phyloP scores from a whole-genome alignment of 1,140 invertebrate species.

The Pararge aegeria region DNA sequence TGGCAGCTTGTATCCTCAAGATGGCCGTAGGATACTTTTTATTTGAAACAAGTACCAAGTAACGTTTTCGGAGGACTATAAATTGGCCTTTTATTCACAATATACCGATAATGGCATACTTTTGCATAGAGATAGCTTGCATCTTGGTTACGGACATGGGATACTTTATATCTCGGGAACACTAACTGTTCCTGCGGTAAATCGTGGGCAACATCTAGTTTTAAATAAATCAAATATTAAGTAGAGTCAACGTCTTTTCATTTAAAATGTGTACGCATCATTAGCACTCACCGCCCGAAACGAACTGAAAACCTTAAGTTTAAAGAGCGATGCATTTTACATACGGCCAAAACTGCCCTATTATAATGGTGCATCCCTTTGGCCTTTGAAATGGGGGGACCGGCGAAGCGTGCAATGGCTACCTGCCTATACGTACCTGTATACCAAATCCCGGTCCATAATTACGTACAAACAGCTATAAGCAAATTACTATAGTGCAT shows the following conservation, averaged over 20 bases:
- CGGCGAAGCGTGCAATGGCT: conserved; percentile 66
- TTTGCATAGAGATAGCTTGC: too few species aligned
- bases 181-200: too few species aligned
- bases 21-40: too few species aligned
- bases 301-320: conserved; percentile 52
- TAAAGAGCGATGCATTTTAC: conserved; percentile 41
- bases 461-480: conserved; percentile 59
- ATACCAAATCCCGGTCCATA: conserved; percentile 65
- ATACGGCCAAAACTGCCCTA: conserved; percentile 51
- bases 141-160: too few species aligned
- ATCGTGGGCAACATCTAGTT: too few species aligned
- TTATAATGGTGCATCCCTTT: conserved; percentile 59
- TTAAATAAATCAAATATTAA: background rate
- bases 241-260: conserved; percentile 13
- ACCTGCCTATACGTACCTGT: conserved; percentile 65
- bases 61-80: too few species aligned
- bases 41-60: too few species aligned
- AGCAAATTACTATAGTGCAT: conserved; percentile 51
- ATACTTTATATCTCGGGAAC: too few species aligned
- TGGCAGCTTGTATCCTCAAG: too few species aligned
- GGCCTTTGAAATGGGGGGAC: conserved; percentile 63
- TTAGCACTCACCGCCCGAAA: conserved; percentile 57
- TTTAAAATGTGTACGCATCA: conserved; percentile 47
- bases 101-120: too few species aligned
- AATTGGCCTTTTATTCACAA: too few species aligned